Evolutionary conservation across 2,888 invertebrate species (phyloP).

Genomic region (Eupeodes latifasciatus): DNA sequence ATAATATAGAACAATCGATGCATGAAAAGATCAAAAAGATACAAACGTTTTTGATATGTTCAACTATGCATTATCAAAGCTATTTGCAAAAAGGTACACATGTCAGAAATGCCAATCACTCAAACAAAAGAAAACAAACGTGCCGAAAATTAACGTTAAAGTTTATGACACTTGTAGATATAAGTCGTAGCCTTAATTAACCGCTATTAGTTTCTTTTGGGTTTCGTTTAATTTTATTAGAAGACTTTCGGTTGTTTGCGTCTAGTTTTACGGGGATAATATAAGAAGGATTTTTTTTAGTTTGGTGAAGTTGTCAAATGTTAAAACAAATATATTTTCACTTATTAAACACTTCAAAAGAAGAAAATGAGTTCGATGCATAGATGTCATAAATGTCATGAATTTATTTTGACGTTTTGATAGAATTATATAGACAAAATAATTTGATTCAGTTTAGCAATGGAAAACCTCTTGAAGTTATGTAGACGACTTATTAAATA

Average conservation of each 20-base stretch:
- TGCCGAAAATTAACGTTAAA: not conserved
- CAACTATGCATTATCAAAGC: not conserved
- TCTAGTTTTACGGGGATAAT: too few species aligned
- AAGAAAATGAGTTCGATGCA: too few species aligned
- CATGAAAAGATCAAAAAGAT: not conserved
- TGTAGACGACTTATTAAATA: too few species aligned
- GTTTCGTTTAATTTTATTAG: not conserved
- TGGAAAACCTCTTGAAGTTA: too few species aligned
- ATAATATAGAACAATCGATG: constrained; percentile 5
- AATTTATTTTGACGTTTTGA: too few species aligned
- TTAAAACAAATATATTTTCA: too few species aligned
- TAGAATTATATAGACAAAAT: too few species aligned
- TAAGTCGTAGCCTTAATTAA: not conserved
- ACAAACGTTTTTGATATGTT: constrained; percentile 1
- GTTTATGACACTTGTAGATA: not conserved
- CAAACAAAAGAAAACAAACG: not conserved
- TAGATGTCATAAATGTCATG: too few species aligned
- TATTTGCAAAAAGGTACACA: not conserved
- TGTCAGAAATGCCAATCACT: constrained; percentile 32
- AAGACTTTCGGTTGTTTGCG: too few species aligned
- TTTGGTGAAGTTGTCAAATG: not conserved
- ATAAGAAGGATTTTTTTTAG: not conserved
- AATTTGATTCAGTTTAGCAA: too few species aligned
- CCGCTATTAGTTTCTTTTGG: not conserved
- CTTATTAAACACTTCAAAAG: too few species aligned